phyloP scores from a whole-genome alignment of 1,140 invertebrate species.

The Hesperophylax magnus region DNA sequence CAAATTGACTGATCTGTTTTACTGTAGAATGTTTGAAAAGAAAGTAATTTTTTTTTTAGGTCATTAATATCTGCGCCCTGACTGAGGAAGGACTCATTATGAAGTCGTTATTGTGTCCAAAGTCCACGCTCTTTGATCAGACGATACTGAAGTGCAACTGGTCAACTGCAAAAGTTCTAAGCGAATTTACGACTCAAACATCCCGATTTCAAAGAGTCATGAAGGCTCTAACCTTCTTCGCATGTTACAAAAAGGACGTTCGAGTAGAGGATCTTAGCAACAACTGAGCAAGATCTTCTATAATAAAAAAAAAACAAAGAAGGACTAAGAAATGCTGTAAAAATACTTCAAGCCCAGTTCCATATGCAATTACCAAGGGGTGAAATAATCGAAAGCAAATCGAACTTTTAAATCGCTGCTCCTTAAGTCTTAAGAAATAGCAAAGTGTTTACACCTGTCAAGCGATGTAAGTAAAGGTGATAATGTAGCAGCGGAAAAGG shows the following conservation, averaged over 20 bases:
- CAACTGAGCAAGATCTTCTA: slow-evolving; percentile 59
- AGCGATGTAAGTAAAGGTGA: slow-evolving; percentile 32
- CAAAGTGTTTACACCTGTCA: slow-evolving; percentile 50
- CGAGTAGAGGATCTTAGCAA: slow-evolving; percentile 59
- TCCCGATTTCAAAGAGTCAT: slow-evolving; percentile 91
- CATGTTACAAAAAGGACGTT: slow-evolving; percentile 80
- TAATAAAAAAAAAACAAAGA: slow-evolving; percentile 66
- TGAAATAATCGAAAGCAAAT: slow-evolving; percentile 51
- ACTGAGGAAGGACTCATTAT: slow-evolving; percentile 90
- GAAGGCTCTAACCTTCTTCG: slow-evolving; percentile 90
- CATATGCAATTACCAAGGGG: slow-evolving; percentile 51
- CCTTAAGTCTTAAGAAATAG: slow-evolving; percentile 34
- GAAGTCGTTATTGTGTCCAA: slow-evolving; percentile 91
- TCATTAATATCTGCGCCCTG: slow-evolving; percentile 91
- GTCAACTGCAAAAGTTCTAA: slow-evolving; percentile 88
- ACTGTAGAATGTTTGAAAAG: too few relatives aligned
- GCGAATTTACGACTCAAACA: slow-evolving; percentile 88
- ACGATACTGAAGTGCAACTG: slow-evolving; percentile 92
- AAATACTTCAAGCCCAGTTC: slow-evolving; percentile 67
- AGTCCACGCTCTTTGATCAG: slow-evolving; percentile 90
- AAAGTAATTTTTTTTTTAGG: slow-evolving; percentile 72
- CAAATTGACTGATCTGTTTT: too few relatives aligned
- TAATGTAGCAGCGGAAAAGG: slow-evolving; percentile 44
- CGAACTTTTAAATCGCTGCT: neutral
- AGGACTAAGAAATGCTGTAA: slow-evolving; percentile 68